Evolutionary conservation across 2,888 invertebrate species (phyloP).

Genomic region (Plagodis pulveraria): DNA sequence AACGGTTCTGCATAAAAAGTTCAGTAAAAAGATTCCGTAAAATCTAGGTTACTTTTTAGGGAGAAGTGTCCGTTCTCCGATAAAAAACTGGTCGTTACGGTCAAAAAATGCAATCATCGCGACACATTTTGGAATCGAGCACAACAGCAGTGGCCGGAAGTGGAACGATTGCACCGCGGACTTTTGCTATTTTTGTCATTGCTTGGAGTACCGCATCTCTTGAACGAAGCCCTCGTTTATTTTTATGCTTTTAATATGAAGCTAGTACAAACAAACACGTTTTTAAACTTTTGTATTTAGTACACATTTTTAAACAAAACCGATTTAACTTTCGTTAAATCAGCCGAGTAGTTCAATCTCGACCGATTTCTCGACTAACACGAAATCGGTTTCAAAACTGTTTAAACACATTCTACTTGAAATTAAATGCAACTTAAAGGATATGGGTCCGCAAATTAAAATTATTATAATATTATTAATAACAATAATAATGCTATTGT

Average conservation of each 20-base stretch:
- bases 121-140: slow-evolving; percentile 41
- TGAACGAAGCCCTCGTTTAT: no score
- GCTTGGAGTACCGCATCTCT: slow-evolving; percentile 11
- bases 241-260: not conserved
- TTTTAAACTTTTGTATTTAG: no score
- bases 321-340: no score
- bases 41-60: slow-evolving; percentile 40
- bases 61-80: slow-evolving; percentile 32
- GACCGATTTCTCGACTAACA: no score
- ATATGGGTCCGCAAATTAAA: no score
- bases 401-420: no score
- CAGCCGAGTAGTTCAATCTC: no score
- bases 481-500: no score
- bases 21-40: slow-evolving; percentile 36
- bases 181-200: slow-evolving; percentile 58
- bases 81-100: slow-evolving; percentile 22
- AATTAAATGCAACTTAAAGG: no score
- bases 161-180: slow-evolving; percentile 47
- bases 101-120: slow-evolving; percentile 43
- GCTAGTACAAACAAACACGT: not conserved
- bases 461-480: no score
- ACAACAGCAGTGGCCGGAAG: slow-evolving; percentile 36
- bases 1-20: slow-evolving; percentile 3
- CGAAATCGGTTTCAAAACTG: no score
- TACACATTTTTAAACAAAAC: no score